Conservation (phyloP, 2,113 vertebrate genomes). For the Desmodus rotundus region DNA sequence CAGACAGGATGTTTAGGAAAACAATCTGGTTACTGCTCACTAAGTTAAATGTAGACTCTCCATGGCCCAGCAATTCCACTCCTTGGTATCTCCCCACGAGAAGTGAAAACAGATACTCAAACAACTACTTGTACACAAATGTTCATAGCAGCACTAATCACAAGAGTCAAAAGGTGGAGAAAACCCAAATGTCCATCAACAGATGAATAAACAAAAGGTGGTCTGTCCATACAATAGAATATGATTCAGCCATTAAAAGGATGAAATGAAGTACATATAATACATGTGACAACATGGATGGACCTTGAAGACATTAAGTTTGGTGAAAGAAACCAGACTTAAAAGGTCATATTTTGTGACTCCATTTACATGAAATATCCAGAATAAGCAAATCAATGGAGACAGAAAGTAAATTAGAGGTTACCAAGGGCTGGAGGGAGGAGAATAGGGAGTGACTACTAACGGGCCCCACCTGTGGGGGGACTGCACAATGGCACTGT, state of each 20-base stretch:
- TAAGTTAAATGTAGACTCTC: neutral
- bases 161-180: neutral
- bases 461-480: neutral
- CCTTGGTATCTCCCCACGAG: neutral
- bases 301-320: neutral
- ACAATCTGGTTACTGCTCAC: neutral
- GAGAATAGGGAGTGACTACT: too few species aligned
- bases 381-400: neutral
- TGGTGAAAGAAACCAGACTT: neutral
- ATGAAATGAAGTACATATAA: rapidly evolving
- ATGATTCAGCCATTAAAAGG: neutral
- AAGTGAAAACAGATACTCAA: neutral
- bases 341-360: neutral
- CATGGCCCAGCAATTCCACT: neutral
- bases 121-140: neutral
- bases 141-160: too few species aligned
- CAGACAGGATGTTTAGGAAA: neutral
- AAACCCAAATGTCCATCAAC: neutral
- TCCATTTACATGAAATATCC: neutral
- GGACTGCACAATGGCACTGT: neutral
- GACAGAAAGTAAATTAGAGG: too few species aligned
- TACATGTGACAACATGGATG: neutral
- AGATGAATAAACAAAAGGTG: neutral
- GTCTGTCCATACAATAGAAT: too few species aligned
- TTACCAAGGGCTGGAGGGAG: neutral